Evolutionary conservation across 2,113 vertebrate genomes (phyloP).

Genomic region (Chionodraco myersi): DNA sequence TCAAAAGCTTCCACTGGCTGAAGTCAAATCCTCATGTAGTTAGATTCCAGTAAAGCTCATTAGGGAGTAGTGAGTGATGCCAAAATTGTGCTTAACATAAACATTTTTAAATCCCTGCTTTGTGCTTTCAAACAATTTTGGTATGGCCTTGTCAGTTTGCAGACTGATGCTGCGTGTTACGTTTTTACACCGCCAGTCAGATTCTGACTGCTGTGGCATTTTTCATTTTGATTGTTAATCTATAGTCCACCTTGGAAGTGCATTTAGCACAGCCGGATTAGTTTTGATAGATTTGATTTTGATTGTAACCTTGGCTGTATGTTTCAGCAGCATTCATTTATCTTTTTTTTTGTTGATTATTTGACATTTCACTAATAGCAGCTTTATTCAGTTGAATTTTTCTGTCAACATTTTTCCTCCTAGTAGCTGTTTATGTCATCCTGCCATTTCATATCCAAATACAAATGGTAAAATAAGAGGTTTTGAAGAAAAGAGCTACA

Average conservation of each 20-base stretch:
- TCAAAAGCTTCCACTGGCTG: slow-evolving; percentile 38
- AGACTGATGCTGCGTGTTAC: neutral
- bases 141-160: slow-evolving; percentile 1
- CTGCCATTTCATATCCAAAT: neutral
- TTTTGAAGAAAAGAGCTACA: neutral
- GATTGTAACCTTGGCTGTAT: slow-evolving; percentile 24
- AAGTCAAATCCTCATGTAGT: slow-evolving; percentile 34
- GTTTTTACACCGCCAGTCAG: neutral
- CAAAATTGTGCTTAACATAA: slow-evolving; percentile 24
- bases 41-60: slow-evolving; percentile 31
- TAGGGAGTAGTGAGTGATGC: slow-evolving; percentile 13
- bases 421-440: neutral
- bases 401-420: neutral
- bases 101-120: neutral
- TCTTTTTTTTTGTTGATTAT: slow-evolving; percentile 38
- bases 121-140: slow-evolving; percentile 1
- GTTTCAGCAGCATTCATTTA: slow-evolving; percentile 25
- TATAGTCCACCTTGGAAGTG: slow-evolving; percentile 28
- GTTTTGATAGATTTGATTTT: slow-evolving; percentile 53
- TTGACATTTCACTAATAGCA: slow-evolving; percentile 38
- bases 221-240: slow-evolving; percentile 49
- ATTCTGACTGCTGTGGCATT: slow-evolving; percentile 13
- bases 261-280: slow-evolving; percentile 39
- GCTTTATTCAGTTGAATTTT: neutral
- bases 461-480: slow-evolving; percentile 1